Base-by-base conservation (phyloP, 2,113 vertebrate genomes). In the Dryoscopus gambensis region DNA sequence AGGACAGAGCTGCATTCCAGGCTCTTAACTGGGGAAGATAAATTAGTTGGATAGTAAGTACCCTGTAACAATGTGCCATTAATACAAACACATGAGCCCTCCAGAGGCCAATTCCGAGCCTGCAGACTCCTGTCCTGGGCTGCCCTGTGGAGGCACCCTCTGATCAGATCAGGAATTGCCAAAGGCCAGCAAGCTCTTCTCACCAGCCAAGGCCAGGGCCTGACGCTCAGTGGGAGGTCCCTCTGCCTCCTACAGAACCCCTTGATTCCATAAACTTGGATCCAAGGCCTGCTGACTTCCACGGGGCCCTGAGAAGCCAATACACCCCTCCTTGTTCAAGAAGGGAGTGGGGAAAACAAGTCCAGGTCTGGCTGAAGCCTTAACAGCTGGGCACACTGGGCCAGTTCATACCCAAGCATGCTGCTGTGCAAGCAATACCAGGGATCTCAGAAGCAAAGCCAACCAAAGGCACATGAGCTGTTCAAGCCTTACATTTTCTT, bases 401-500 rank as follows among this genome's bases (percentile, higher is more conserved):
- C 1, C 53, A 90, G 44, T 30, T 40, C 42, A 22, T 2, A 23
- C 13, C 40, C 17, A 4, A 78, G 56, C 52, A 44, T 5, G 1
- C 1, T 52, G 24, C 21, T 81, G 35, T 55, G 35, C 9, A n/a
- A 89, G 73, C 30, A 82, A 6, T 8, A 16, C 7, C 30, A 85
- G 22, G 24, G 53, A 33, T 33, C 81, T 88, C 39, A 31, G 55
- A 76, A 57, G 46, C 28, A 83, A 63, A 35, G 68, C 23, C 62
- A 84, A 47, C 30, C 9, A 3, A 90, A 74, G 55, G 62, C 67
- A 90, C 0, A 0, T 87, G 69, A 84, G 86, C 94, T 97, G 65
- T 78, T 91, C 89, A 90, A 62, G 74, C 15, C 24, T 73, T 21
- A 31, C 35, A 84, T 96, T 75, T 96, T 93, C 95, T 93, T 96